Evolutionary conservation across 2,888 invertebrate genomes (phyloP).

Genomic region (Mesorhabditis sp.): DNA sequence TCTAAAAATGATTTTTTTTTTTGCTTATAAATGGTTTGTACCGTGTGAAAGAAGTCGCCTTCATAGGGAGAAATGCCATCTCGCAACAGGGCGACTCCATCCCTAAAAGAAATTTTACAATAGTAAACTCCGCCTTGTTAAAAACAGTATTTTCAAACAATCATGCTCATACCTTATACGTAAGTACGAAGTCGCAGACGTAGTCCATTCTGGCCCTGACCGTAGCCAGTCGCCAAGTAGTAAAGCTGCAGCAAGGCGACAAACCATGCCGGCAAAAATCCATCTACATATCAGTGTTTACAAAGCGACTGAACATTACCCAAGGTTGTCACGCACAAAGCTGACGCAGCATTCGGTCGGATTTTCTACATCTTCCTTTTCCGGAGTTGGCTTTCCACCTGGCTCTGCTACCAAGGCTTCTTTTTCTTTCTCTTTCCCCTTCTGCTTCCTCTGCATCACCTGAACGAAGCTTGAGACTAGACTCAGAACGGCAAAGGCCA

Average conservation of each 20-base stretch:
- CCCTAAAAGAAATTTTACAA: not conserved
- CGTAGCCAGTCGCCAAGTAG: not conserved
- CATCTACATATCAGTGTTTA: not conserved
- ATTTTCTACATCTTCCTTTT: too few species aligned
- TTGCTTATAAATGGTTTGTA: not conserved
- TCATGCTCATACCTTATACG: not conserved
- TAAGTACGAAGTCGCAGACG: not conserved
- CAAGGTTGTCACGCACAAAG: too few species aligned
- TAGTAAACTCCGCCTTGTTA: too few species aligned
- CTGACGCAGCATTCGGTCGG: too few species aligned
- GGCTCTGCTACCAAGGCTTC: too few species aligned
- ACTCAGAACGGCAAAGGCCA: too few species aligned
- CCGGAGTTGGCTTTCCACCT: too few species aligned
- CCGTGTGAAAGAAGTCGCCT: not conserved
- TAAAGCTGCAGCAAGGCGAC: not conserved
- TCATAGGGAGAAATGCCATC: not conserved
- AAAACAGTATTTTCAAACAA: not conserved
- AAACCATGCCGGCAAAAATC: not conserved
- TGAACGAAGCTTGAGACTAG: too few species aligned
- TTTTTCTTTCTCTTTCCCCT: too few species aligned
- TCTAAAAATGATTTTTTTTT: not conserved
- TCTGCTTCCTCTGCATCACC: too few species aligned
- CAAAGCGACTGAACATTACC: too few species aligned
- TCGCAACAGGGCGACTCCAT: not conserved
- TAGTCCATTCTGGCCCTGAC: not conserved